Percentiles rank a stretch among this genome's conserved stretches.
Conservation (phyloP, 2,113 vertebrate genomes). For the Nibea coibor region DNA sequence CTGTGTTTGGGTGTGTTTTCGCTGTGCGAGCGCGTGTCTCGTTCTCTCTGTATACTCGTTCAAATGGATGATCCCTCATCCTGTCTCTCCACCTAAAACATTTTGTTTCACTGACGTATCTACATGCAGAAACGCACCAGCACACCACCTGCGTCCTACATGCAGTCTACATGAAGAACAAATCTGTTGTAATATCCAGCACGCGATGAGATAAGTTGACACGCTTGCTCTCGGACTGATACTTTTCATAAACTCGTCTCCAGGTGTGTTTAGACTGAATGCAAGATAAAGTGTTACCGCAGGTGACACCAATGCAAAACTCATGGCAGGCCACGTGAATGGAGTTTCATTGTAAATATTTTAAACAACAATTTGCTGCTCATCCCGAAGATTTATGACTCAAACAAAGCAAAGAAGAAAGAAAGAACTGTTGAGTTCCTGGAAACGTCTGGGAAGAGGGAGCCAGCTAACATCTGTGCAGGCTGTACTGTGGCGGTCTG, state of each 20-base stretch:
- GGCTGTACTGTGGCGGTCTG: too few species aligned
- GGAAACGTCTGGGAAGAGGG: background rate
- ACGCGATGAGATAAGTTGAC: conserved; percentile 5
- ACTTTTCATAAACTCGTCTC: background rate
- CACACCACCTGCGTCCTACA: too few species aligned
- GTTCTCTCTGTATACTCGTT: conserved; percentile 20
- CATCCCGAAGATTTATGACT: background rate
- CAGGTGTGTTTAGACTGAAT: background rate
- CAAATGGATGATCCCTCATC: conserved; percentile 49
- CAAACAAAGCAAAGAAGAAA: background rate
- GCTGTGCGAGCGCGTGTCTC: background rate
- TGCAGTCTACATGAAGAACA: background rate
- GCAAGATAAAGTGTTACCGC: background rate
- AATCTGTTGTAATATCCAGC: background rate
- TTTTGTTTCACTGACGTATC: conserved; percentile 42
- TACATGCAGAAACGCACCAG: conserved; percentile 3
- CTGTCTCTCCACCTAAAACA: conserved; percentile 23
- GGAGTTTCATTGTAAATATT: background rate
- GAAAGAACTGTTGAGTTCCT: too few species aligned
- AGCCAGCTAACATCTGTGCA: background rate
- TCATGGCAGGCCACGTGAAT: background rate
- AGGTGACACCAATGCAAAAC: background rate
- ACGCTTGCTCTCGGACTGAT: background rate
- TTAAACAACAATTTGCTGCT: background rate
- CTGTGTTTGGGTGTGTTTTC: conserved; percentile 18